Percentiles rank a stretch among this genome's conserved stretches.
phyloP scores from a whole-genome alignment of 2,888 invertebrate genomes.

The Agonopterix heracliana region DNA sequence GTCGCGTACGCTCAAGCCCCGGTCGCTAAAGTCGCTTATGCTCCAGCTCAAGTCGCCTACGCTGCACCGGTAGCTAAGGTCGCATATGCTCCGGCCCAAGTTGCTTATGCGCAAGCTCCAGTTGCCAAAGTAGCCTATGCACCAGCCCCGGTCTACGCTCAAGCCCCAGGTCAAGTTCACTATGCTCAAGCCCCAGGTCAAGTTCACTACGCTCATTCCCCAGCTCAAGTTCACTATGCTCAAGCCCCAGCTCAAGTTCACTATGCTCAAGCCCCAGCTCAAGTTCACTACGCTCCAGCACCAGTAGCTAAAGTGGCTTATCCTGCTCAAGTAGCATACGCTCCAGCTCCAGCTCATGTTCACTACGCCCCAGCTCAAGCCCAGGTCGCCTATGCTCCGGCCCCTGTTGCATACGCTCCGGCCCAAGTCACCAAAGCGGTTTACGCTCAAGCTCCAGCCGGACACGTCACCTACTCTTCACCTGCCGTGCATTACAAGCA shows the following conservation, averaged over 20 bases:
- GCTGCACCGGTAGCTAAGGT: conserved; percentile 6
- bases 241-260: conserved; percentile 8
- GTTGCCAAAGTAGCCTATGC: conserved; percentile 18
- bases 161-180: conserved; percentile 23
- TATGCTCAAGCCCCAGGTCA: conserved; percentile 29
- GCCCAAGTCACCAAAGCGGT: conserved; percentile 23
- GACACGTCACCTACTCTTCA: conserved; percentile 52
- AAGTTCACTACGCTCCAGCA: conserved; percentile 13
- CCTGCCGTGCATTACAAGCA: conserved; percentile 62
- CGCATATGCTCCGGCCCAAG: conserved; percentile 1
- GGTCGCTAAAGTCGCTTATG: conserved; percentile 30
- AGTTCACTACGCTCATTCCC: conserved; percentile 25
- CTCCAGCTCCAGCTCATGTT: conserved; percentile 14
- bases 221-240: conserved; percentile 9
- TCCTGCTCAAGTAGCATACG: conserved; percentile 12
- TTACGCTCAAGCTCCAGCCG: conserved; percentile 27
- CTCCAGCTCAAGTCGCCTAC: conserved; percentile 22
- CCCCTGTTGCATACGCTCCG: conserved; percentile 32
- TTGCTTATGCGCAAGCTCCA: conserved; percentile 8
- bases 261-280: conserved; percentile 26
- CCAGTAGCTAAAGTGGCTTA: conserved; percentile 20
- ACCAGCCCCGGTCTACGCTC: conserved; percentile 18
- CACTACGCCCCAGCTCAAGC: conserved; percentile 17
- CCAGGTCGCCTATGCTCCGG: conserved; percentile 17
- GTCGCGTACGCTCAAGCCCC: conserved; percentile 22